Percentiles rank a stretch among this genome's conserved stretches.
These are phyloP conservation scores for Pseudopipra pipra DNA, from an alignment of 2,113 vertebrate genomes.

Conservation along the genomic window DNA sequence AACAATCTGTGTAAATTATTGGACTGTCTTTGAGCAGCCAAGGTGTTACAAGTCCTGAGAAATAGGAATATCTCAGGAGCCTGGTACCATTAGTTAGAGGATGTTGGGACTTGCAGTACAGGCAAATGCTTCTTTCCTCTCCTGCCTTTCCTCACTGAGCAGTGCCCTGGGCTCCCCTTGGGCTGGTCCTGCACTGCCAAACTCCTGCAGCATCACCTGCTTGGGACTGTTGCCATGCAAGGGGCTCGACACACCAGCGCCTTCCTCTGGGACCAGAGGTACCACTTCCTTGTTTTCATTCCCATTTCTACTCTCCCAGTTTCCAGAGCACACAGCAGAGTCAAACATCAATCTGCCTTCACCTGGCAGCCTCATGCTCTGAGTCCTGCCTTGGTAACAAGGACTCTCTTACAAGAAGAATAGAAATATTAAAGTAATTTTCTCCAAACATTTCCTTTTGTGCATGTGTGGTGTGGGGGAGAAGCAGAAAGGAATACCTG, in stretches of 20 bases:
- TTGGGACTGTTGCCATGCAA: rapidly evolving
- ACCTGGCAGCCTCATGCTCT: background rate
- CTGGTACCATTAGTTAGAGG: background rate
- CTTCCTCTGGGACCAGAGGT: background rate
- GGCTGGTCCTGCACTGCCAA: background rate
- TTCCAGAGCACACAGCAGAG: background rate
- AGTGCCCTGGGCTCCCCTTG: too few species aligned
- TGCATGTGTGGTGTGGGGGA: background rate
- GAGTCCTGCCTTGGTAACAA: background rate
- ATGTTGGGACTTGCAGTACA: background rate
- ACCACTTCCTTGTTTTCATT: background rate
- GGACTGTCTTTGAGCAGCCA: background rate
- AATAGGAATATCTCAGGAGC: background rate
- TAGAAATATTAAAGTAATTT: constrained; percentile 55
- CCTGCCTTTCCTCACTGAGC: background rate
- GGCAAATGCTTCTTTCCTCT: background rate
- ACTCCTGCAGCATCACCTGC: background rate
- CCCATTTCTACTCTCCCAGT: background rate
- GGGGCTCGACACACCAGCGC: background rate
- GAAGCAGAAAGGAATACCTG: background rate
- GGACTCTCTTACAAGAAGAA: background rate
- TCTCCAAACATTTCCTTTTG: constrained; percentile 10
- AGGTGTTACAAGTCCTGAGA: background rate
- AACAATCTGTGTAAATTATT: background rate
- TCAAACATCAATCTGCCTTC: background rate